Conservation (phyloP, 1,140 invertebrate genomes). For the Drosophila cardini region DNA sequence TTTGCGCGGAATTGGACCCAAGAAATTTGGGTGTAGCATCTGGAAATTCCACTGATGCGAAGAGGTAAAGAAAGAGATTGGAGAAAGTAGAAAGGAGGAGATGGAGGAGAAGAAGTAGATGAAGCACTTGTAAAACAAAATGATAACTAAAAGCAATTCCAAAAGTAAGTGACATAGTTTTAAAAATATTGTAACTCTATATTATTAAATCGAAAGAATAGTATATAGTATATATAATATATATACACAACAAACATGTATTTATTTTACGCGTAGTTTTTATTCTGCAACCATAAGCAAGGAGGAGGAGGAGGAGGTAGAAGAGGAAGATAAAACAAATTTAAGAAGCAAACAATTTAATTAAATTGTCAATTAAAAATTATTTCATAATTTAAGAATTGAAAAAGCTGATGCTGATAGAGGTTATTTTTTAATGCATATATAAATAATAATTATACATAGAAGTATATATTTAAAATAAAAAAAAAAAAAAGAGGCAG, state of each 20-base stretch:
- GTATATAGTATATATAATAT: constrained; percentile 77
- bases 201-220: constrained; percentile 57
- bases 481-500: constrained; percentile 67
- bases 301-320: too few relatives aligned
- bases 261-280: constrained; percentile 78
- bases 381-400: constrained; percentile 83
- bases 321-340: constrained; percentile 28
- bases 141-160: constrained; percentile 82
- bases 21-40: constrained; percentile 26
- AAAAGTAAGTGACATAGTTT: constrained; percentile 82
- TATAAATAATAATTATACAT: constrained; percentile 67
- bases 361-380: constrained; percentile 81
- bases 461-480: constrained; percentile 62
- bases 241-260: constrained; percentile 69
- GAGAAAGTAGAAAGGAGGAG: constrained; percentile 2
- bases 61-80: constrained; percentile 1
- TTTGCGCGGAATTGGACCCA: constrained; percentile 22
- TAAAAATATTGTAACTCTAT: constrained; percentile 71
- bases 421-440: constrained; percentile 80
- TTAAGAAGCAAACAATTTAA: constrained; percentile 70
- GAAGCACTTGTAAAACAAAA: constrained; percentile 82
- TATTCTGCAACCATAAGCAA: constrained; percentile 55
- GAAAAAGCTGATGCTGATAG: constrained; percentile 68
- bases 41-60: constrained; percentile 13
- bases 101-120: constrained; percentile 42